phyloP scores from a whole-genome alignment of 2,797 vertebrate species.

The Acrocephalus scirpaceus region DNA sequence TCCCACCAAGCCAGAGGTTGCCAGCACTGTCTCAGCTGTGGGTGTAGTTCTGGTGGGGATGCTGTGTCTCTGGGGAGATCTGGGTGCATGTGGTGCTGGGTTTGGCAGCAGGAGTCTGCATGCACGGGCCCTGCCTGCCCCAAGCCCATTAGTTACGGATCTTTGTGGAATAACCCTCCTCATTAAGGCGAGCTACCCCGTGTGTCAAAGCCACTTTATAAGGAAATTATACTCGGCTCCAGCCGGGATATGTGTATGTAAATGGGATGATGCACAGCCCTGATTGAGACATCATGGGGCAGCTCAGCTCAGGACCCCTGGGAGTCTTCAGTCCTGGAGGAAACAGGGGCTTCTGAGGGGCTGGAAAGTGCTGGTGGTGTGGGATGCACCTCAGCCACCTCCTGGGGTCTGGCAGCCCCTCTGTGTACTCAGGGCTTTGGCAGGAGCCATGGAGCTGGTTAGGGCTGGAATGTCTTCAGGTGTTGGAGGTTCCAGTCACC shows the following conservation, averaged over 20 bases:
- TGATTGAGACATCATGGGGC: slow-evolving; percentile 27
- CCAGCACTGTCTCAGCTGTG: rapidly evolving
- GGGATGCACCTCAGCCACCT: not conserved
- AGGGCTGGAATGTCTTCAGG: not conserved
- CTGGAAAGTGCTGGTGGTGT: not conserved
- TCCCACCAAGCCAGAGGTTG: not conserved
- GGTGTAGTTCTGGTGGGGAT: not conserved
- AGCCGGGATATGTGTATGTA: not conserved
- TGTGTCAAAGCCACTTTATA: not conserved
- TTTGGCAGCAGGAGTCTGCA: not conserved
- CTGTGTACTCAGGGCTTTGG: not conserved
- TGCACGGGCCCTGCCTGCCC: rapidly evolving
- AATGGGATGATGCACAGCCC: not conserved
- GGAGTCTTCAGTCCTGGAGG: not conserved
- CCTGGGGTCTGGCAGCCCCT: not conserved
- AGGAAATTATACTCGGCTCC: not conserved
- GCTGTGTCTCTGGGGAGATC: rapidly evolving
- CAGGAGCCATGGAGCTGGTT: not conserved
- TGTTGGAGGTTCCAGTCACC: not conserved
- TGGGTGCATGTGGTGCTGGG: not conserved
- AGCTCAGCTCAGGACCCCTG: not conserved
- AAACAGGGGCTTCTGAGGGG: rapidly evolving
- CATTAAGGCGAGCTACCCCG: not conserved
- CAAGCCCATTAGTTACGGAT: not conserved
- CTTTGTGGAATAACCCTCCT: slow-evolving; percentile 34